phyloP scores from a whole-genome alignment of 1,140 invertebrate genomes.

The Oscheius sp. region DNA sequence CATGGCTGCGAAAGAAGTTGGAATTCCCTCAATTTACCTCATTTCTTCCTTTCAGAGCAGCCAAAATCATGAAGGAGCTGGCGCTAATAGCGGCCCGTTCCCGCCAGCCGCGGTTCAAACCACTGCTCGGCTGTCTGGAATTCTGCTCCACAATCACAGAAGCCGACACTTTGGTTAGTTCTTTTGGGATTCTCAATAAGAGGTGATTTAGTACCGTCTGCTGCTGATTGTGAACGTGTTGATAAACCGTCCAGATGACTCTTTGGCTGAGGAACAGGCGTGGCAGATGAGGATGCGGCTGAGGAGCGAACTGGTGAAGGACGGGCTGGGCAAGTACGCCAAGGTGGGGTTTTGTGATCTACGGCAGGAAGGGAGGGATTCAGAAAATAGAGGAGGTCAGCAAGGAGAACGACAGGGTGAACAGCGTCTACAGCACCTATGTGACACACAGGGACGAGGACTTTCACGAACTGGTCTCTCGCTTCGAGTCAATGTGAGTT shows the following conservation, averaged over 20 bases:
- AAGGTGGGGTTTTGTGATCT: slow-evolving; percentile 5
- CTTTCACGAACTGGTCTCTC: slow-evolving; percentile 5
- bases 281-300: slow-evolving; percentile 30
- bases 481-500: slow-evolving; percentile 22
- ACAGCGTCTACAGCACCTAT: neutral
- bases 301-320: slow-evolving; percentile 20
- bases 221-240: slow-evolving; percentile 24
- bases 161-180: slow-evolving; percentile 15
- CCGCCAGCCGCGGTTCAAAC: neutral
- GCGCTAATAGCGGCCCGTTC: neutral
- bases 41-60: neutral
- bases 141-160: neutral
- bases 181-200: slow-evolving; percentile 4
- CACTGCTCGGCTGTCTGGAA: neutral
- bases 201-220: slow-evolving; percentile 10
- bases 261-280: slow-evolving; percentile 16
- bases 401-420: neutral
- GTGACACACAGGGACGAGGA: slow-evolving; percentile 4
- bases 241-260: slow-evolving; percentile 5
- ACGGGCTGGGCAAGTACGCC: slow-evolving; percentile 14
- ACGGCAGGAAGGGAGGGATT: neutral
- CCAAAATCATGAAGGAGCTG: slow-evolving; percentile 5
- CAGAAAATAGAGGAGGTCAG: neutral
- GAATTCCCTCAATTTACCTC: neutral
- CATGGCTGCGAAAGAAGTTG: no score